A percentile compares a stretch with the other conserved stretches of the same genome.
phyloP scores from a whole-genome alignment of 2,113 vertebrate genomes.

The Parus major region DNA sequence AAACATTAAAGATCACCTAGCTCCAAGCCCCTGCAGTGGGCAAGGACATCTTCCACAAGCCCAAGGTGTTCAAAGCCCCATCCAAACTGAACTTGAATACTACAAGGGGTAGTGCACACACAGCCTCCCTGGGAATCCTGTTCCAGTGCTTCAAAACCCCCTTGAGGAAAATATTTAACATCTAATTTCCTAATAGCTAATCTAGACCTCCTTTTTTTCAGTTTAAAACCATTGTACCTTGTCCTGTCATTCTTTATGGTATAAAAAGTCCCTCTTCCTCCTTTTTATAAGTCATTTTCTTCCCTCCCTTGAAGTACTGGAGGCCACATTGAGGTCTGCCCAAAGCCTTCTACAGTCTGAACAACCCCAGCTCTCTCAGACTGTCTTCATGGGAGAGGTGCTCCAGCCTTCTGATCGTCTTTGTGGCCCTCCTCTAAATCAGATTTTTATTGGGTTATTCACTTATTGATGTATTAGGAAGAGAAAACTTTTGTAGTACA shows the following conservation, averaged over 20 bases:
- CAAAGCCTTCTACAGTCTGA: background rate
- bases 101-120: too few relatives aligned
- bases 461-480: background rate
- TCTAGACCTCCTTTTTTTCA: background rate
- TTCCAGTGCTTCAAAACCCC: background rate
- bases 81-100: background rate
- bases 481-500: background rate
- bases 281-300: background rate
- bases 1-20: background rate
- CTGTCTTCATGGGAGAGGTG: rapidly evolving
- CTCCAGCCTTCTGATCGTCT: background rate
- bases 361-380: background rate
- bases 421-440: background rate
- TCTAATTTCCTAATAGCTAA: background rate
- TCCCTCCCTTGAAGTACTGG: background rate
- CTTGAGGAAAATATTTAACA: background rate
- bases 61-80: background rate
- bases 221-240: background rate
- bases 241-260: background rate
- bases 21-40: background rate
- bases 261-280: background rate
- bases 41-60: background rate
- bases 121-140: background rate
- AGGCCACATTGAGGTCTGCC: background rate
- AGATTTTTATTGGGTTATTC: background rate